Conservation (phyloP, 2,797 vertebrate species). For the Neosalanx taihuensis region DNA sequence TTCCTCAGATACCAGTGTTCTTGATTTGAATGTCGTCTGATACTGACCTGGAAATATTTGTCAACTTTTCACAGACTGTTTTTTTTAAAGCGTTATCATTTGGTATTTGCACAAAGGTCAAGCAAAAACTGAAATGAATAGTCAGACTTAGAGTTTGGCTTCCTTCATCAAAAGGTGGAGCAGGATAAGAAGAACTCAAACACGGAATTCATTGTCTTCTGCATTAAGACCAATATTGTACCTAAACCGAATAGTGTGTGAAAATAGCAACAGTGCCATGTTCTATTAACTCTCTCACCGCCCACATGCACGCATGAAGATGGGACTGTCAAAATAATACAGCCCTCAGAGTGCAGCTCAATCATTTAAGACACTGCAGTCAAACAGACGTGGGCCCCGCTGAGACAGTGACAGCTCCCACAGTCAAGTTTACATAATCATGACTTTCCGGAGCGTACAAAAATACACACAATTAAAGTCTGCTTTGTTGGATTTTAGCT, state of each 20-base stretch:
- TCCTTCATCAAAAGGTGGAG: too few relatives aligned
- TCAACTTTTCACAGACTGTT: neutral
- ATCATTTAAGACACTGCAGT: conserved; percentile 31
- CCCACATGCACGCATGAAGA: conserved; percentile 1
- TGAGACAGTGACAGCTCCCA: conserved; percentile 15
- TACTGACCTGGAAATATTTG: neutral
- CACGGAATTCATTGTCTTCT: too few relatives aligned
- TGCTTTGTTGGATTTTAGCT: neutral
- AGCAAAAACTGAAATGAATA: neutral
- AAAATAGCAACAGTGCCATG: conserved; percentile 27
- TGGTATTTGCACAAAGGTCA: neutral
- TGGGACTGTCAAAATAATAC: conserved; percentile 32
- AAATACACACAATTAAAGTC: neutral
- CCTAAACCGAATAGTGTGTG: conserved; percentile 1
- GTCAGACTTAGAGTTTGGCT: neutral
- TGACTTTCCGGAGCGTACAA: conserved; percentile 9
- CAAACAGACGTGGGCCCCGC: conserved; percentile 18
- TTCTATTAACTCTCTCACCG: conserved; percentile 24
- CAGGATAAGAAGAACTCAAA: too few relatives aligned
- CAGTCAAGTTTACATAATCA: conserved; percentile 6
- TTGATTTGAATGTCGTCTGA: conserved; percentile 40
- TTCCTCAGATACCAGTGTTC: conserved; percentile 57
- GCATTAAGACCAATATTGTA: neutral
- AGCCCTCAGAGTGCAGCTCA: conserved; percentile 28
- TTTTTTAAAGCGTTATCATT: neutral